Evolutionary conservation across 2,113 vertebrate species (phyloP), one percentile per base, ranked within the genome.

Genomic region (Nyctibius bracteatus): DNA sequence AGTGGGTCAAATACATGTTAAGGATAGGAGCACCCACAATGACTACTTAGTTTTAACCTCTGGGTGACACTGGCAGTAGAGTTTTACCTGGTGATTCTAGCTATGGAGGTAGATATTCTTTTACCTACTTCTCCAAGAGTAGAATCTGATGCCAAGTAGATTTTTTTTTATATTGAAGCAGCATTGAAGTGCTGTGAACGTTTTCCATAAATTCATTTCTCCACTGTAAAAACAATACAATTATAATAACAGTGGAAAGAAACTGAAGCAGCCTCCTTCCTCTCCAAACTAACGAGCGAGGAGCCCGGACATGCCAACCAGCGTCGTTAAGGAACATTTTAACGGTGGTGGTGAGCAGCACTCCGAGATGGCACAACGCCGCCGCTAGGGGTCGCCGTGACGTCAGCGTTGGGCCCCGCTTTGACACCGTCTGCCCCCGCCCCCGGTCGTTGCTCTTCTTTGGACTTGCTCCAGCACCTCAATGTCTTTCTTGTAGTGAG

Each of bases 151-250:
- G 10, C 43, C 13, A 27, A 33, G 4, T 4, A 1, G 28, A 2
- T 14, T 41, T 39, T 25, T 33, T 37, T 47, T 23, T 19, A 16
- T 37, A 44, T 3, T 3, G 54, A 13, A 12, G 1, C 37, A 28
- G 59, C 5, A 0, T 3, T 30, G 74, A 3, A 17, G 21, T 0
- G 19, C 57, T 10, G n/a, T 35, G 41, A 70, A 8, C 1, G 1
- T 7, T 44, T 21, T 12, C 68, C 2, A 3, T 6, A 4, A 20
- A 52, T 44, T 25, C 21, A 13, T 63, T 82, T 58, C 71, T 35
- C 37, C 28, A 11, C 18, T 71, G 28, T 44, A 57, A 73, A 46
- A 73, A 12, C 44, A 51, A 5, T 30, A 39, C 28, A 20, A 41
- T 41, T 12, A 11, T 18, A 41, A 8, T 4, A 37, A 7, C 15